Percentiles rank a stretch among this genome's conserved stretches.
Conservation (phyloP, 2,797 vertebrate genomes). For the Buphagus erythrorhynchus region DNA sequence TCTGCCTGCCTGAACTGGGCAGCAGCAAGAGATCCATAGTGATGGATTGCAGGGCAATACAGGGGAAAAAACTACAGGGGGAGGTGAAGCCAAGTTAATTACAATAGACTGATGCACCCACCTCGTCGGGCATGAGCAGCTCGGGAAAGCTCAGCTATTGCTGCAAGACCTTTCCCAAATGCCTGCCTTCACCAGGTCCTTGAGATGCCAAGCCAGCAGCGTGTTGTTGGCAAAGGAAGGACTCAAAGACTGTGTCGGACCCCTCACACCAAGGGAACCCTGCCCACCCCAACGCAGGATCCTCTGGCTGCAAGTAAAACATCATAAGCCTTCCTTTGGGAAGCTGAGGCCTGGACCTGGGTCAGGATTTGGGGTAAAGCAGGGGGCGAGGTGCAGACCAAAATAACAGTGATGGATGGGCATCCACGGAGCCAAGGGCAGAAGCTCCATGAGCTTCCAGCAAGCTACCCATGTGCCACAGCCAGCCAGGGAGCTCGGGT, state of each 20-base stretch:
- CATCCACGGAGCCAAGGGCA: accelerated
- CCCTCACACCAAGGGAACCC: not conserved
- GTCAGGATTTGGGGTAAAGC: not conserved
- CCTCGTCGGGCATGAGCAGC: not conserved
- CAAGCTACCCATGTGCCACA: not conserved
- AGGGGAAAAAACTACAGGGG: too few species aligned
- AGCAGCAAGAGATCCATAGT: accelerated
- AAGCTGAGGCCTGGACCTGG: not conserved
- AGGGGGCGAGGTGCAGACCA: accelerated
- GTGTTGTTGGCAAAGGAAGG: accelerated
- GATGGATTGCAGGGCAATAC: not conserved
- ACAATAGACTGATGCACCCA: not conserved
- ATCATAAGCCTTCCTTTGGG: not conserved
- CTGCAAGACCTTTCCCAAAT: not conserved
- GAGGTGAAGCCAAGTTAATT: not conserved
- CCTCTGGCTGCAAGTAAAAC: not conserved
- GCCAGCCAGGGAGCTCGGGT: accelerated
- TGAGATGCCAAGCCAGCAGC: accelerated
- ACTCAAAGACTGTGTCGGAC: accelerated
- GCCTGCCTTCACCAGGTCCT: accelerated
- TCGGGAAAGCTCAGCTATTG: not conserved
- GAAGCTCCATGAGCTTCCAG: not conserved
- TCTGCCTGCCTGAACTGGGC: not conserved
- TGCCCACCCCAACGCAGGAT: accelerated
- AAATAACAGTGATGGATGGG: not conserved